Evolutionary conservation across 2,888 invertebrate genomes (phyloP).

Genomic region (Parascotia fuliginaria): DNA sequence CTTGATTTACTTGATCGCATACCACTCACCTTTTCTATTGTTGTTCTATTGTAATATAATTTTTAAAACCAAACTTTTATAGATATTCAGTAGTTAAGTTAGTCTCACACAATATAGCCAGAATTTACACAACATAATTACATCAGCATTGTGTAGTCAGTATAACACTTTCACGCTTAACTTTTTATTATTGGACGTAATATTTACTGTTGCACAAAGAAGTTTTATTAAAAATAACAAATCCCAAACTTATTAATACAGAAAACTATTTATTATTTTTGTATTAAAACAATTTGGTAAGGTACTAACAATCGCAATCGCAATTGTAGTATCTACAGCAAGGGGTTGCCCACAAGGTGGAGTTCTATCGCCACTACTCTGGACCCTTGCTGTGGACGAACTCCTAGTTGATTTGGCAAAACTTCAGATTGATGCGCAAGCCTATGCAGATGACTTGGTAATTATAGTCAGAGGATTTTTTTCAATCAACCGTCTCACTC

Average conservation of each 20-base stretch:
- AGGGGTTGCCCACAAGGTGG: no score
- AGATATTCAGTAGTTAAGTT: neutral
- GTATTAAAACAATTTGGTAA: no score
- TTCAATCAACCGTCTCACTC: no score
- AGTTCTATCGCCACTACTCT: no score
- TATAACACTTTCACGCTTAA: slow-evolving; percentile 24
- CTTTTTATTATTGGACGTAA: neutral
- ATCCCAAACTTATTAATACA: neutral
- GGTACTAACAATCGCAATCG: no score
- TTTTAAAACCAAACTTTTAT: neutral
- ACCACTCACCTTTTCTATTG: slow-evolving; percentile 1
- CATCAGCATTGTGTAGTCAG: slow-evolving; percentile 26
- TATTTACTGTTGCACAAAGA: neutral
- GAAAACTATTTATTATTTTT: no score
- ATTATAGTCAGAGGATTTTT: no score
- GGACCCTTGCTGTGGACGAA: no score
- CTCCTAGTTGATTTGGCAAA: no score
- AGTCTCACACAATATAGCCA: slow-evolving; percentile 10
- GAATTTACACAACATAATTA: slow-evolving; percentile 14
- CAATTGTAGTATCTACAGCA: no score
- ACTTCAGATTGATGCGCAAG: no score
- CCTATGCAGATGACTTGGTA: no score
- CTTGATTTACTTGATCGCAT: slow-evolving; percentile 1
- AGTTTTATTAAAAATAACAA: neutral
- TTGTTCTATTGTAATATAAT: slow-evolving; percentile 2